Base-by-base conservation (phyloP, 2,113 vertebrate genomes). In the Blennius ocellaris region DNA sequence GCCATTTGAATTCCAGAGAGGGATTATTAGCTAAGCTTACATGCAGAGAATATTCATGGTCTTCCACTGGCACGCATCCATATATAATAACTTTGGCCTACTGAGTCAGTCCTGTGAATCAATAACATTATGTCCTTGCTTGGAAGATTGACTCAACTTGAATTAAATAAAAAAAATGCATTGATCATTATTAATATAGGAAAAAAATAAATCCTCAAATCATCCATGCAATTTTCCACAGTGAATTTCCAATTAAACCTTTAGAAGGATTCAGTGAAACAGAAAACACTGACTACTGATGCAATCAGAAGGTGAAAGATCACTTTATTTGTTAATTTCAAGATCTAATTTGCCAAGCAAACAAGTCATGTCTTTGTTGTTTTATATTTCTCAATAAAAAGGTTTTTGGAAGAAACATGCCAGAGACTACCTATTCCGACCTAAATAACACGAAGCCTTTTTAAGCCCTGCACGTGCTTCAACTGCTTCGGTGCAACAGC, bases 241-340 rank as follows among this genome's bases (percentile, higher is more conserved):
- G n/a, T 48, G 44, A 71, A 70, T 65, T 78, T 51, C 41, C 38
- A 48, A 76, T 81, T 74, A 80, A 76, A 64, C 37, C 9, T 58
- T 41, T 58, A 63, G 12, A 71, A 81, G 43, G 40, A 72, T 54
- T 80, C 21, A 58, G 30, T 57, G 50, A 15, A 14, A 11, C 61
- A 47, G 21, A 65, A 67, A 81, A 43, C 43, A 58, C 6, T 7
- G 15, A 30, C 56, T 62, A 65, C 62, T 76, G 70, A 81, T 78
- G 80, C 53, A 85, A 85, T 62, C 57, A 76, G 47, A 43, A 72
- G 68, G 68, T 87, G 78, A 85, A 61, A 60, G n/a, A 49, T 7
- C 8, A 14, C 4, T 58, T 43, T 55, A 43, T 59, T 75, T 63
- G 58, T 58, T 64, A 62, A 54, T 61, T 82, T 41, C 51, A 30